phyloP scores from a whole-genome alignment of 2,888 invertebrate genomes.

The Dryococelus australis region DNA sequence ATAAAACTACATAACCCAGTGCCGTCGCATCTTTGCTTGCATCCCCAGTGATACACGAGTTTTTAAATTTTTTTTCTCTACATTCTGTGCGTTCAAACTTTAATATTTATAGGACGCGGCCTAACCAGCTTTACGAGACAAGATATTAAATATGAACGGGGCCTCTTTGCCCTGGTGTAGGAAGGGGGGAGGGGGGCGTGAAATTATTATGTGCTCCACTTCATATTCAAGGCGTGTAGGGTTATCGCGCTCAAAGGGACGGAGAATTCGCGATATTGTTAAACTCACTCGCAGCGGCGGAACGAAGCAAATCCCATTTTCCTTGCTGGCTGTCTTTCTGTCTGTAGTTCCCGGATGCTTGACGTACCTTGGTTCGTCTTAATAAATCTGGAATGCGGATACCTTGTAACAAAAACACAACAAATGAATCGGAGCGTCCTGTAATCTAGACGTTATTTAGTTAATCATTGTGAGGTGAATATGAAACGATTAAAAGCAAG shows the following conservation, averaged over 20 bases:
- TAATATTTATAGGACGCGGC: not conserved
- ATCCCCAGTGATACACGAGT: not conserved
- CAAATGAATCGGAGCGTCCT: too few species aligned
- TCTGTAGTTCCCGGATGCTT: not conserved
- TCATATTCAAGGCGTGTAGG: not conserved
- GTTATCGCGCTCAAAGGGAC: not conserved
- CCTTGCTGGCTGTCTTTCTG: not conserved
- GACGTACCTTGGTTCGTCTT: too few species aligned
- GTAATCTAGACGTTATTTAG: too few species aligned
- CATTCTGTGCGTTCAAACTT: not conserved
- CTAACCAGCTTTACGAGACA: constrained; percentile 7
- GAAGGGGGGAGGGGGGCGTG: not conserved
- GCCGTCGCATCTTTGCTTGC: not conserved
- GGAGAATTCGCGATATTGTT: constrained; percentile 1
- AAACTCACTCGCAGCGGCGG: not conserved
- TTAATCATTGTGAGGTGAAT: too few species aligned
- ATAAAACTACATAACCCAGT: not conserved
- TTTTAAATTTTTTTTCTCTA: not conserved
- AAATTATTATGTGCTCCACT: not conserved
- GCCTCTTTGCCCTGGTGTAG: not conserved
- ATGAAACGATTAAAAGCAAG: too few species aligned
- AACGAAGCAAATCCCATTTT: not conserved
- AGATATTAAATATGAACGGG: not conserved
- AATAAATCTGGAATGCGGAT: too few species aligned
- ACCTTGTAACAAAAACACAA: too few species aligned